phyloP scores from a whole-genome alignment of 2,113 vertebrate species.

The Nicator chloris region DNA sequence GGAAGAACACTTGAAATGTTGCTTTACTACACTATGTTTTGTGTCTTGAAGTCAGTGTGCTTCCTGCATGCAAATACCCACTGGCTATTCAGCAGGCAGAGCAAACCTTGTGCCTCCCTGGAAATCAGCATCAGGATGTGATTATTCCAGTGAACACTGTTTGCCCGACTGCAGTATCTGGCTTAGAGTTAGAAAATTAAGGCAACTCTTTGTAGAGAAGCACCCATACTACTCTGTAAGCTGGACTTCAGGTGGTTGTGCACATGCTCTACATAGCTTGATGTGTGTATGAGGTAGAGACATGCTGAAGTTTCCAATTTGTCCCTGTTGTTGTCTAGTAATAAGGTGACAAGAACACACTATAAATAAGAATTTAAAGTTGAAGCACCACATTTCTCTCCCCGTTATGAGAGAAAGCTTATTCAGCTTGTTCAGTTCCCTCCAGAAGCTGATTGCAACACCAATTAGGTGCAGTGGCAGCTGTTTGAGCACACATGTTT shows the following conservation, averaged over 20 bases:
- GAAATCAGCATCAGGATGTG: neutral
- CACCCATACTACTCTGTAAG: neutral
- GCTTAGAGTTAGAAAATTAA: neutral
- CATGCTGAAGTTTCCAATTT: neutral
- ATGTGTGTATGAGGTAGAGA: neutral
- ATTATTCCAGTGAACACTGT: neutral
- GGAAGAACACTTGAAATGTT: constrained; percentile 20
- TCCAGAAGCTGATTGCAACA: neutral
- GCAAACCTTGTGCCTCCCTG: neutral
- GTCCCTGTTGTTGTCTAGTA: neutral
- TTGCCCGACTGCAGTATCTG: neutral
- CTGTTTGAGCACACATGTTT: neutral
- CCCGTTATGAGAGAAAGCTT: accelerated
- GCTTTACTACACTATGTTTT: neutral
- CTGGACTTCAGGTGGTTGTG: neutral
- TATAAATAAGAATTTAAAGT: neutral
- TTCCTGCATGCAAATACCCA: neutral
- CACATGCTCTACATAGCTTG: accelerated
- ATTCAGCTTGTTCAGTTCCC: neutral
- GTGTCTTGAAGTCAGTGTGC: neutral
- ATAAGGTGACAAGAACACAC: neutral
- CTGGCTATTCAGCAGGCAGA: neutral
- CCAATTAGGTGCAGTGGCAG: accelerated
- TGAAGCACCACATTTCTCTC: neutral
- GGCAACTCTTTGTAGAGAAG: neutral